Conservation (phyloP, 2,888 invertebrate species). For the Tribolium freemani region DNA sequence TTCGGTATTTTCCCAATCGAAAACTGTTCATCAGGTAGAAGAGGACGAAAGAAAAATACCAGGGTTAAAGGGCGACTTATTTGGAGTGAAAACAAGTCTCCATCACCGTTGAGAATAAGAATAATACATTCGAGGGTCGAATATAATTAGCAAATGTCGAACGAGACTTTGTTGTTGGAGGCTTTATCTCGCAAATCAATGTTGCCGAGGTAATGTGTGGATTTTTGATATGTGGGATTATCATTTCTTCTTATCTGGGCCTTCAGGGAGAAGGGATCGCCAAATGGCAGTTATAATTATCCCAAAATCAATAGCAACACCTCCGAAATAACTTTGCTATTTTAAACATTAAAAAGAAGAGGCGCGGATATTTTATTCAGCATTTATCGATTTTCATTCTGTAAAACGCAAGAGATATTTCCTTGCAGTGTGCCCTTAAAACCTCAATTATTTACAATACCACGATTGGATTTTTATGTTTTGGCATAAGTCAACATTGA, state of each 20-base stretch:
- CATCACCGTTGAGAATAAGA: conserved; percentile 23
- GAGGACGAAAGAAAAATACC: conserved; percentile 21
- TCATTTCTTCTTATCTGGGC: conserved; percentile 8
- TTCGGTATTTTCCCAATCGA: conserved; percentile 11
- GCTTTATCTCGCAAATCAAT: conserved; percentile 17
- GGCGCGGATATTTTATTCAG: conserved; percentile 1
- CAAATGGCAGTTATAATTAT: conserved; percentile 1
- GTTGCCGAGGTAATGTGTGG: background rate
- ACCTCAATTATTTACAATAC: background rate
- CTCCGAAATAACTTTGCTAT: background rate
- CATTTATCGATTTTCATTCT: conserved; percentile 6
- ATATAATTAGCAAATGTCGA: conserved; percentile 19
- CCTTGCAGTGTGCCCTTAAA: background rate
- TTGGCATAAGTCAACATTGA: background rate
- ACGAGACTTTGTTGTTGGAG: background rate
- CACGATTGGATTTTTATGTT: background rate
- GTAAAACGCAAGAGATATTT: background rate
- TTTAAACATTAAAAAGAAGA: conserved; percentile 3
- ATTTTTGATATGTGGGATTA: conserved; percentile 17
- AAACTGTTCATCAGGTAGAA: conserved; percentile 5
- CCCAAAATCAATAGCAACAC: background rate
- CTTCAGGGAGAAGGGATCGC: background rate
- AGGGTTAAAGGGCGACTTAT: conserved; percentile 4
- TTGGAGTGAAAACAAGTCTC: conserved; percentile 26
- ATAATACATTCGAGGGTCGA: conserved; percentile 22